These are phyloP conservation scores for Lysandra bellargus DNA, from an alignment of 2,888 invertebrate species.

Conservation along the genomic window DNA sequence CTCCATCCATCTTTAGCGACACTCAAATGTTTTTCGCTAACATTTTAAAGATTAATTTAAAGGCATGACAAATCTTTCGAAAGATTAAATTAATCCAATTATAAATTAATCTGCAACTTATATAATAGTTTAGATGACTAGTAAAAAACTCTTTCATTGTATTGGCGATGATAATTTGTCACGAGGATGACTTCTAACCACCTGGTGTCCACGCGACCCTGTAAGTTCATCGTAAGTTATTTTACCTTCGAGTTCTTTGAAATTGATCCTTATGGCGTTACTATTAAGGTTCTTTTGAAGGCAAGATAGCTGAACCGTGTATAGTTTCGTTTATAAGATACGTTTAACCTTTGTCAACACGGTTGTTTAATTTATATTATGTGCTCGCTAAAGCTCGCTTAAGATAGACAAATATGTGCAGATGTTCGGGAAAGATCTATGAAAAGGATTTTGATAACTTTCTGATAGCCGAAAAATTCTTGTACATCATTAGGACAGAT, in stretches of 20 bases:
- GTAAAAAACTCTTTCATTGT: conserved; percentile 40
- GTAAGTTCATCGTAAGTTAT: conserved; percentile 40
- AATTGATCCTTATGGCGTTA: not conserved
- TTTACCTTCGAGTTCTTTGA: not conserved
- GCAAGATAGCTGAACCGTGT: not conserved
- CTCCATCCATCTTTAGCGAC: not conserved
- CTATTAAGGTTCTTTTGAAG: not conserved
- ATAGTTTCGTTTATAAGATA: conserved; percentile 46
- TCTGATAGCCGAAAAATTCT: not conserved
- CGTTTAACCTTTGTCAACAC: conserved; percentile 70
- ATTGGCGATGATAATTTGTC: conserved; percentile 74
- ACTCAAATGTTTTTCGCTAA: not conserved
- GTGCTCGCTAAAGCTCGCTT: conserved; percentile 75
- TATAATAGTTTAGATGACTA: conserved; percentile 36
- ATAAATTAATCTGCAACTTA: not conserved
- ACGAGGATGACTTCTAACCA: conserved; percentile 63
- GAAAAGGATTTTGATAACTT: not conserved
- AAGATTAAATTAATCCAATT: conserved; percentile 24
- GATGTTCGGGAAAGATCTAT: conserved; percentile 58
- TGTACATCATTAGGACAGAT: not conserved
- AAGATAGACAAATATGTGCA: conserved; percentile 75
- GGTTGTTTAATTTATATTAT: conserved; percentile 78
- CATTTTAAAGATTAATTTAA: not conserved
- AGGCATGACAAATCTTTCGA: not conserved
- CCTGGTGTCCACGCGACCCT: conserved; percentile 74